Base-by-base conservation (phyloP, 1,140 invertebrate genomes). In the Procambarus virginalis region DNA sequence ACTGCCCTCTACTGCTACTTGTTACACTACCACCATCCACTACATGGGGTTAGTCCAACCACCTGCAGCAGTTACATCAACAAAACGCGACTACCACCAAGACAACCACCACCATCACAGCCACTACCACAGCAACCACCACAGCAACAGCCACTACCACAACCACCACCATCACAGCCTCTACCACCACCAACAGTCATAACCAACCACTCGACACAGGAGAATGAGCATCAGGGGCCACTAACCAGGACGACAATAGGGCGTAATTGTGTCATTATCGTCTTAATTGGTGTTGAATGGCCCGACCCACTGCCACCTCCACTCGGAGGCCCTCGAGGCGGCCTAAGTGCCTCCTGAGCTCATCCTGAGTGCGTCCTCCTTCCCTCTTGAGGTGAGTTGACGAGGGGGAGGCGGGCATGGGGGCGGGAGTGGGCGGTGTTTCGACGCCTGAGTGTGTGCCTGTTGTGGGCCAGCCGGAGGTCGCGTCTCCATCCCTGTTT, bases 321-420 rank as follows among this genome's bases (percentile, higher is more conserved):
- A 34, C 79, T 81, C 58, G 49, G 34, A 34, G 55, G 55, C 79
- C 8, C 79, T 81, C 17, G 12, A 60, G 10, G 51, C 34, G 12
- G 9, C 10, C 79, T 81, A 55, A 81, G 79, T 81, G 79, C 4
- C 76, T n/a, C 9, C 8, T 78, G 75, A 76, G 75, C 45, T 48
- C 78, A 49, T 80, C 78, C 78, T 80, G 79, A 81, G 79, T 81
- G 79, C 20, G 14, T 45, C 79, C 79, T 81, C 51, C 79, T 81
- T 81, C 79, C 79, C 79, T 81, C 79, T 81, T 81, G 55, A 45
- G 79, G 10, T 20, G 5, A 22, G 20, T 12, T 81, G 49, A 81
- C 49, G 22, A 17, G 51, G 8, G 79, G 22, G 79, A 6, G 79
- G 17, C 6, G 58, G 45, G 51, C 10, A 17, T 14, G 51, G 17